Percentiles rank a stretch among this genome's conserved stretches.
These are phyloP conservation scores for Drosophila tanythrix DNA, from an alignment of 2,888 invertebrate species.

Conservation along the genomic window DNA sequence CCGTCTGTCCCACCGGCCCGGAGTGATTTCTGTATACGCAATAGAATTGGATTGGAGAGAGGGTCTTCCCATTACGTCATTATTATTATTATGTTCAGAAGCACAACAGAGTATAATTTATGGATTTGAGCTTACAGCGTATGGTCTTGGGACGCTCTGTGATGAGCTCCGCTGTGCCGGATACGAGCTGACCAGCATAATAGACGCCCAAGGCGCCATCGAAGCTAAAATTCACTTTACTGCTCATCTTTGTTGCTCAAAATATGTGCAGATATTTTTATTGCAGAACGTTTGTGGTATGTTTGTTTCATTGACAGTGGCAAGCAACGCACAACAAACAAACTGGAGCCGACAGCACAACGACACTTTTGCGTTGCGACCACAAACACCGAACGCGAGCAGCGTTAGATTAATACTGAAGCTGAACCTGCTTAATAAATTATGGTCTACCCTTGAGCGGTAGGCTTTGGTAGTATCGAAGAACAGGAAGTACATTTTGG, in stretches of 20 bases:
- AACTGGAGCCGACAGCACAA: constrained; percentile 5
- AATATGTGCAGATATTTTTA: not conserved
- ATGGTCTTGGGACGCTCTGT: constrained; percentile 84
- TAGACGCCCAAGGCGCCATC: constrained; percentile 82
- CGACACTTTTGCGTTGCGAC: constrained; percentile 12
- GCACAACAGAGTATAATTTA: constrained; percentile 30
- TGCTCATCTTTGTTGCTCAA: constrained; percentile 70
- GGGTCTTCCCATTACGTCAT: constrained; percentile 65
- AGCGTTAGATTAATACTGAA: constrained; percentile 65
- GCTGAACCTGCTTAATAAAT: constrained; percentile 31
- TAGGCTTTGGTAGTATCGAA: not conserved
- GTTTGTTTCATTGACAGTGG: constrained; percentile 28
- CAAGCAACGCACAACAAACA: constrained; percentile 19
- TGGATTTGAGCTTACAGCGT: constrained; percentile 74
- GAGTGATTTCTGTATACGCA: constrained; percentile 49
- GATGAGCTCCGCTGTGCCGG: constrained; percentile 82
- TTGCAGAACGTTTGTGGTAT: constrained; percentile 1
- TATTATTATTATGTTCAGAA: not conserved
- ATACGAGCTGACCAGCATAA: constrained; percentile 83
- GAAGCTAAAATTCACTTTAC: constrained; percentile 82
- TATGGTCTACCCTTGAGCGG: not conserved
- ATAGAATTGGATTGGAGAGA: constrained; percentile 44
- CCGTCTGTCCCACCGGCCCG: constrained; percentile 12
- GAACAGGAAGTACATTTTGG: constrained; percentile 7
- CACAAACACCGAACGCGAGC: constrained; percentile 46